Percentiles rank a stretch among this genome's conserved stretches.
phyloP scores from a whole-genome alignment of 2,797 vertebrate genomes.

The Fistularia commersonii region DNA sequence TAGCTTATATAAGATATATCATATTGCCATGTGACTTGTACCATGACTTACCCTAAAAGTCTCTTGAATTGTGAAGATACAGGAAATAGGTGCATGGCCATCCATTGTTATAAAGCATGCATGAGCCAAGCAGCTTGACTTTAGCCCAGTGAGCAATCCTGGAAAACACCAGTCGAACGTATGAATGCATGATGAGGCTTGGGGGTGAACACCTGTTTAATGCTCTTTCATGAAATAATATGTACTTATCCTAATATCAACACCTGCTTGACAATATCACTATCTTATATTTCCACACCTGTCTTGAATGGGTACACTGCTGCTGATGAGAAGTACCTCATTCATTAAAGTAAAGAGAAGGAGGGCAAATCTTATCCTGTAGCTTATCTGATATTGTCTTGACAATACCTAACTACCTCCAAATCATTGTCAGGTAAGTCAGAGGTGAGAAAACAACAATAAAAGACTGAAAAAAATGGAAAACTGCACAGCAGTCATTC shows the following conservation, averaged over 20 bases:
- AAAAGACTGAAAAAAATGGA: conserved; percentile 33
- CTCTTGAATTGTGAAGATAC: conserved; percentile 8
- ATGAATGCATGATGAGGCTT: conserved; percentile 52
- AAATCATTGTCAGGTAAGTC: conserved; percentile 33
- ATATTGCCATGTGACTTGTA: conserved; percentile 12
- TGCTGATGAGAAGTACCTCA: conserved; percentile 25
- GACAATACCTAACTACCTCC: conserved; percentile 51
- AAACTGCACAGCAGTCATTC: conserved; percentile 46
- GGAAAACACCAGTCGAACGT: conserved; percentile 39
- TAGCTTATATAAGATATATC: conserved; percentile 18
- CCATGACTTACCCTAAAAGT: conserved; percentile 10
- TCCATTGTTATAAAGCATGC: conserved; percentile 31
- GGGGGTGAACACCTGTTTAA: conserved; percentile 39
- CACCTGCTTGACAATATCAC: no score
- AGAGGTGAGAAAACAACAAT: conserved; percentile 4
- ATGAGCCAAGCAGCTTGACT: conserved; percentile 43
- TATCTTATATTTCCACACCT: no score
- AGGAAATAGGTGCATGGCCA: conserved; percentile 11
- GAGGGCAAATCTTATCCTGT: conserved; percentile 26
- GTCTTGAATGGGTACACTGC: conserved; percentile 37
- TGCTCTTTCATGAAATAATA: background rate
- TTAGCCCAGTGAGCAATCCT: conserved; percentile 21
- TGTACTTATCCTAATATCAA: no score
- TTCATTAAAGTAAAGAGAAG: conserved; percentile 40
- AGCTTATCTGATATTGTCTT: conserved; percentile 43